These are phyloP conservation scores for Hyles vespertilio DNA, from an alignment of 1,140 invertebrate species.

Conservation along the genomic window DNA sequence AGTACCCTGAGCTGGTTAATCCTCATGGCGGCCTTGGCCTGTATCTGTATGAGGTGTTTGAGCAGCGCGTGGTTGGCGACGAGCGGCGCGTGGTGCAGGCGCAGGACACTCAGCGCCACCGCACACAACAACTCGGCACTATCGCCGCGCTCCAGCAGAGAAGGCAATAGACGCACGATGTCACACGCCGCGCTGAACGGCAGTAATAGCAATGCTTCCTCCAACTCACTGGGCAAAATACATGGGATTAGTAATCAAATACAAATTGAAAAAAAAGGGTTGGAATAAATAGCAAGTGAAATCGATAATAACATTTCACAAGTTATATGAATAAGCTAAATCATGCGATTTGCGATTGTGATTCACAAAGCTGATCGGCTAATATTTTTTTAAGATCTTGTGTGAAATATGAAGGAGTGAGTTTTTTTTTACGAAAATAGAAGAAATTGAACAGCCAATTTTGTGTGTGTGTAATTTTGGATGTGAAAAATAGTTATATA, in stretches of 20 bases:
- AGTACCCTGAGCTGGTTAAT: conserved; percentile 80
- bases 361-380: no score
- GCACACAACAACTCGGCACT: conserved; percentile 86
- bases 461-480: no score
- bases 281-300: no score
- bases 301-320: no score
- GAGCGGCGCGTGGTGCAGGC: conserved; percentile 91
- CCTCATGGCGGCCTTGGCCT: conserved; percentile 76
- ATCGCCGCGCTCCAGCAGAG: conserved; percentile 80
- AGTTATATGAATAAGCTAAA: no score
- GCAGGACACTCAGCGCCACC: conserved; percentile 87
- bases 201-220: conserved; percentile 90
- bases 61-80: conserved; percentile 81
- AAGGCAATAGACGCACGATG: conserved; percentile 84
- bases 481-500: no score
- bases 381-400: no score
- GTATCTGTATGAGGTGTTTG: conserved; percentile 82
- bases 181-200: conserved; percentile 89
- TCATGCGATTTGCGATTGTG: no score
- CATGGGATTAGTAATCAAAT: not conserved
- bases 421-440: no score
- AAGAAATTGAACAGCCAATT: no score
- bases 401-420: no score
- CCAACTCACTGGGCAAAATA: conserved; percentile 83
- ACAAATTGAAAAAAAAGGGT: no score